Base-by-base conservation (phyloP, 2,113 vertebrate species). In the Ammodramus savannarum region DNA sequence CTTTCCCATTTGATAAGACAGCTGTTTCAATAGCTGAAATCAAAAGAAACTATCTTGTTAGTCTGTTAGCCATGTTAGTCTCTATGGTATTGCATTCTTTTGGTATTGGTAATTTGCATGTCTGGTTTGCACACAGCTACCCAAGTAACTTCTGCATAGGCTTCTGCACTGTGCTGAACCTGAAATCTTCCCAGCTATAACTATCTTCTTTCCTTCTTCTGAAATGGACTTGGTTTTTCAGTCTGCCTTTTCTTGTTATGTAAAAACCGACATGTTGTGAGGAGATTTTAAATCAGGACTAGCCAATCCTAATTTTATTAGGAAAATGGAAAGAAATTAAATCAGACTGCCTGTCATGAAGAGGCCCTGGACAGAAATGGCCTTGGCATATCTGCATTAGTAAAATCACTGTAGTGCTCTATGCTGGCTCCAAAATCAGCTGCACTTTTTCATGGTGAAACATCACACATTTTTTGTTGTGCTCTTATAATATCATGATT, bases 241-340 rank as follows among this genome's bases (percentile, higher is more conserved):
- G 16, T 81, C 65, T 80, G 27, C 59, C 44, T 61, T 82, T 69
- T 89, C 34, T 52, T 76, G 29, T 44, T 85, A 59, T 20, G 10
- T 67, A 51, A 58, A 91, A 89, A 31, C n/a, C 13, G 19, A 27
- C 16, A 12, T 36, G 49, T 87, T 81, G 32, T 34, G n/a, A 77
- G n/a, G 55, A 69, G 36, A 5, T 71, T 74, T 94, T 71, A 83
- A 73, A 76, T 55, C 55, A 39, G 23, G 61, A 62, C 54, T 34
- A 69, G 34, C 21, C 71, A 48, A 65, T 95, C 43, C 49, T 76
- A 69, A 63, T 69, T 93, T 89, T 83, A 63, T 80, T 29, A 77
- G 63, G 55, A 83, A 85, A 66, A 13, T 59, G 39, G 36, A 59
- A 36, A 63, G 31, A 71, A 91, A 59, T 87, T 32, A 59, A 85